A percentile compares a stretch with the other conserved stretches of the same genome.
Conservation (phyloP, 2,113 vertebrate genomes). For the Seriola quinqueradiata region DNA sequence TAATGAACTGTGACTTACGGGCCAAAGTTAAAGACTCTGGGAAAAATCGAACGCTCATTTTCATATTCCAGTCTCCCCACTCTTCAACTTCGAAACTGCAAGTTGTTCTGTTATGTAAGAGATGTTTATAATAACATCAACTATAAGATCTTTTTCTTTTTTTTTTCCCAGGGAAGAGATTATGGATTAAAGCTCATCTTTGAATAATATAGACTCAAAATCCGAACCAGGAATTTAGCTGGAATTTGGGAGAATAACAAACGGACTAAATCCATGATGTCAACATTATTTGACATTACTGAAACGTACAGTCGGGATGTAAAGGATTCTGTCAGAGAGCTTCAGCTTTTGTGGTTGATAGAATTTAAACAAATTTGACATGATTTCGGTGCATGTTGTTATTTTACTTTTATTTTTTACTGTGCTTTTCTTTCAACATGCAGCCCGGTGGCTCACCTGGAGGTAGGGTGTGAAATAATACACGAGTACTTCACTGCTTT, state of each 20-base stretch:
- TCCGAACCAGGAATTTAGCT: neutral
- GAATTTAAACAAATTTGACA: neutral
- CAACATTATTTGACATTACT: no score
- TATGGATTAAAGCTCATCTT: neutral
- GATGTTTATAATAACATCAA: neutral
- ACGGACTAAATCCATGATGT: neutral
- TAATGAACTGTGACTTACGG: neutral
- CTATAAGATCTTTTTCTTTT: no score
- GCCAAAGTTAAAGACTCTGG: neutral
- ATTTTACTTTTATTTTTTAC: neutral
- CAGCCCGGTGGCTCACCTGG: constrained; percentile 80
- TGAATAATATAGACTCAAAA: neutral
- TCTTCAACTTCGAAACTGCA: neutral
- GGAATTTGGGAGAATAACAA: neutral
- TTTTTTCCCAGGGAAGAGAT: constrained; percentile 6
- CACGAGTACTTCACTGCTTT: neutral
- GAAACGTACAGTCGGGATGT: no score
- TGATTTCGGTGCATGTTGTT: neutral
- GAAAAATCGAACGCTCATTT: neutral
- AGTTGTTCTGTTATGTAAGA: neutral
- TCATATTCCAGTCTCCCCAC: neutral
- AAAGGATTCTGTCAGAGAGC: no score
- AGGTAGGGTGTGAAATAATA: neutral
- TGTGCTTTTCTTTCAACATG: constrained; percentile 84
- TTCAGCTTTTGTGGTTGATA: no score